Evolutionary conservation across 1,140 invertebrate species (phyloP), one percentile per base, ranked within the genome.

Genomic region (Teleopsis dalmanni): DNA sequence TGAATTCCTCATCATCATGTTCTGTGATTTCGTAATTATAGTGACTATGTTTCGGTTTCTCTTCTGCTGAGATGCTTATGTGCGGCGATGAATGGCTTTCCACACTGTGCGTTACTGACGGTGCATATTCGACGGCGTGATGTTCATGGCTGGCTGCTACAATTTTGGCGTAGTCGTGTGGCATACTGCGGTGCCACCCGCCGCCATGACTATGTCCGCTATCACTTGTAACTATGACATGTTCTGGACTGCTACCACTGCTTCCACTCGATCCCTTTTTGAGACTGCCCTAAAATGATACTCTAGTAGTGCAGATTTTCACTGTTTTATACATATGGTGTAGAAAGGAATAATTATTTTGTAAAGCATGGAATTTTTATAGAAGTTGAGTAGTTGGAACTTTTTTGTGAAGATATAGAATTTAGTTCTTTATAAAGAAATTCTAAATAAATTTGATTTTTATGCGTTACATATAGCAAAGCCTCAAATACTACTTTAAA

Each of bases 201-300:
- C 56, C 71, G 22, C 63, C 57, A 46, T 80, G 71, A 27, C 42
- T 37, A 14, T 43, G 34, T 14, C 71, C 70, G 47, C 78, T 62
- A 49, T 77, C 64, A 37, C 73, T 73, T 3, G 77, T 73, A 38
- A 81, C 81, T 14, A 82, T 78, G 2, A 82, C 77, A 51, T 81
- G 74, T 9, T 77, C 76, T 3, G 60, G 36, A 10, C 50, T 43
- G 40, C 58, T 57, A 70, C 71, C 50, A 76, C 75, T 46, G 76
- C 76, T 23, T 68, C 73, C 45, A 74, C 64, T 3, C 74, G 73
- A 41, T 73, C 58, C 72, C 62, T 82, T 83, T 66, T 82, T 83
- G 58, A 82, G 55, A 46, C 79, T 77, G 51, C 79, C 76, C 69
- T 73, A 57, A 49, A 70, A 58, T 11, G 10, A 33, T n/a, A n/a